phyloP scores from a whole-genome alignment of 2,888 invertebrate species.

The Thera britannica region DNA sequence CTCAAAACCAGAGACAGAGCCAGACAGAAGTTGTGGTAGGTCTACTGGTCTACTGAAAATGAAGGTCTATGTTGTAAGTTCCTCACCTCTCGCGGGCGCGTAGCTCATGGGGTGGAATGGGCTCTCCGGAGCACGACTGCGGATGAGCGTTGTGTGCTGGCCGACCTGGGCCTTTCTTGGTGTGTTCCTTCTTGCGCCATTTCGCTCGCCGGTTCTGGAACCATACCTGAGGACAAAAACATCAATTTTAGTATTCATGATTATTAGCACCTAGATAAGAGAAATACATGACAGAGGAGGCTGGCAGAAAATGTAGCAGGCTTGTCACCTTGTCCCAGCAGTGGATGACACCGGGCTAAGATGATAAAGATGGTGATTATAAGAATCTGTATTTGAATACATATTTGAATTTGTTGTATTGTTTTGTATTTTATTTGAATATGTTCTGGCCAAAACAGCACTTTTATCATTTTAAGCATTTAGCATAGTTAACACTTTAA shows the following conservation, averaged over 20 bases:
- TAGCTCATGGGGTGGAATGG: constrained; percentile 96
- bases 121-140: constrained; percentile 98
- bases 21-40: no score
- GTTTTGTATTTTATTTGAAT: no score
- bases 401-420: no score
- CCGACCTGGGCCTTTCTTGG: constrained; percentile 98
- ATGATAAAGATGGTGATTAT: no score
- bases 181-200: constrained; percentile 99
- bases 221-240: constrained; percentile 92
- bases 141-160: constrained; percentile 99
- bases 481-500: no score
- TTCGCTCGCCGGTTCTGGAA: constrained; percentile 99
- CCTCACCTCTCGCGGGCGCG: constrained; percentile 91
- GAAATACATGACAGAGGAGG: neutral
- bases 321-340: no score
- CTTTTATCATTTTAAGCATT: no score
- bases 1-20: no score
- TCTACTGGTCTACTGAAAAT: neutral
- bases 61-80: constrained; percentile 64
- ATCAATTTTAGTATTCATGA: neutral
- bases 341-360: no score
- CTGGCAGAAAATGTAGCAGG: no score
- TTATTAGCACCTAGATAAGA: neutral
- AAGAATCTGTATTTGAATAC: no score
- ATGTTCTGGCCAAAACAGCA: no score